Conservation (phyloP, 2,888 invertebrate species). For the Drosophila multiciliata region DNA sequence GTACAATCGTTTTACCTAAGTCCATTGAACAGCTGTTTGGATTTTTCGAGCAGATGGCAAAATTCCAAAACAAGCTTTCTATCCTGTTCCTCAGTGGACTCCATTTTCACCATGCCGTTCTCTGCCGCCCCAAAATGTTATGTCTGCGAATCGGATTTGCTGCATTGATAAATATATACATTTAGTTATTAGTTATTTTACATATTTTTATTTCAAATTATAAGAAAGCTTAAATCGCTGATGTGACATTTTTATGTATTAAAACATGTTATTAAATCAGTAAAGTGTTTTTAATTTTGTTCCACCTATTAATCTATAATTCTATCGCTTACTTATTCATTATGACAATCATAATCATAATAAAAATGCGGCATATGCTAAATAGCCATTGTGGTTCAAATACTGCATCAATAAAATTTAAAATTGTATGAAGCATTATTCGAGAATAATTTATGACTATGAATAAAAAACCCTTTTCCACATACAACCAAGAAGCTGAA, state of each 20-base stretch:
- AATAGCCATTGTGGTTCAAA: constrained; percentile 33
- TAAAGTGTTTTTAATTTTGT: background rate
- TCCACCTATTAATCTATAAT: background rate
- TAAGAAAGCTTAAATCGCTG: background rate
- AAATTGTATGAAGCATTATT: constrained; percentile 52
- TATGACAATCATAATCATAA: constrained; percentile 15
- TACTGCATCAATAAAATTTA: constrained; percentile 58
- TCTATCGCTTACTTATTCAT: background rate
- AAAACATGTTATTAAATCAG: background rate
- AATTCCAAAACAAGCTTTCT: constrained; percentile 97
- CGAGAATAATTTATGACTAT: background rate
- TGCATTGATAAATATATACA: constrained; percentile 44
- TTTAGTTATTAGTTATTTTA: background rate
- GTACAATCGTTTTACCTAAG: constrained; percentile 88
- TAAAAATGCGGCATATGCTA: constrained; percentile 52
- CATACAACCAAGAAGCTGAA: constrained; percentile 1
- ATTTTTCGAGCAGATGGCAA: constrained; percentile 97
- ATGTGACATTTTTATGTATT: background rate
- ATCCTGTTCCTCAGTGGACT: constrained; percentile 93
- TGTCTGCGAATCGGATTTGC: constrained; percentile 82
- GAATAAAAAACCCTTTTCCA: constrained; percentile 1
- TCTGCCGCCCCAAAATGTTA: constrained; percentile 83
- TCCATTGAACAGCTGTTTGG: constrained; percentile 98
- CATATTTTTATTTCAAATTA: background rate
- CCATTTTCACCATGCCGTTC: constrained; percentile 90